phyloP scores from a whole-genome alignment of 2,113 vertebrate genomes.

The Leptobrachium ailaonicum region DNA sequence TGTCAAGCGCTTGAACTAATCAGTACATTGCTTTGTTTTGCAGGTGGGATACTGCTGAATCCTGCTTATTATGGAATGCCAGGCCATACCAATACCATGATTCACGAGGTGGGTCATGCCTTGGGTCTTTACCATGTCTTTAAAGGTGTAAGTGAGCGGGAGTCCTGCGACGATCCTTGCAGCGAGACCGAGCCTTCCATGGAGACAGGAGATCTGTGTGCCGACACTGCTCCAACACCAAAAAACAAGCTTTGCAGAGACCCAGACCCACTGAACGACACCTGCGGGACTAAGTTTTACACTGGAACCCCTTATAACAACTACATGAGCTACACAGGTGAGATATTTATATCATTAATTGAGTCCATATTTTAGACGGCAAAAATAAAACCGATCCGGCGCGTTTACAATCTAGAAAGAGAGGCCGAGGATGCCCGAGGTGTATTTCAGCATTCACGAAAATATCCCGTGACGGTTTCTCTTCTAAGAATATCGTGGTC shows the following conservation, averaged over 20 bases:
- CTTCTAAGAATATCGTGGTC: too few relatives aligned
- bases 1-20: too few relatives aligned
- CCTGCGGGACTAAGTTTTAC: constrained; percentile 80
- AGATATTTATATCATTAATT: too few relatives aligned
- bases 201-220: constrained; percentile 96
- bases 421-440: too few relatives aligned
- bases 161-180: constrained; percentile 95
- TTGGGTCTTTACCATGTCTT: constrained; percentile 97
- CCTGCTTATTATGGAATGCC: constrained; percentile 86
- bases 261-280: constrained; percentile 83
- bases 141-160: constrained; percentile 91
- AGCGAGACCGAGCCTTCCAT: constrained; percentile 86
- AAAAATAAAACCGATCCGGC: too few relatives aligned
- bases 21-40: constrained; percentile 8
- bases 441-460: too few relatives aligned
- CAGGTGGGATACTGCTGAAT: constrained; percentile 93
- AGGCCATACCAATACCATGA: constrained; percentile 92
- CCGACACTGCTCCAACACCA: constrained; percentile 87
- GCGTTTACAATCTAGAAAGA: too few relatives aligned
- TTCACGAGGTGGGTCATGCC: constrained; percentile 93
- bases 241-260: constrained; percentile 89
- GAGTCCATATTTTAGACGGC: too few relatives aligned
- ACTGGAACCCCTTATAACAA: constrained; percentile 88
- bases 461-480: too few relatives aligned
- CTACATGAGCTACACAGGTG: constrained; percentile 98